A percentile compares a stretch with the other conserved stretches of the same genome.
Evolutionary conservation across 2,113 vertebrate species (phyloP).

Genomic region (Tragelaphus imberbis): DNA sequence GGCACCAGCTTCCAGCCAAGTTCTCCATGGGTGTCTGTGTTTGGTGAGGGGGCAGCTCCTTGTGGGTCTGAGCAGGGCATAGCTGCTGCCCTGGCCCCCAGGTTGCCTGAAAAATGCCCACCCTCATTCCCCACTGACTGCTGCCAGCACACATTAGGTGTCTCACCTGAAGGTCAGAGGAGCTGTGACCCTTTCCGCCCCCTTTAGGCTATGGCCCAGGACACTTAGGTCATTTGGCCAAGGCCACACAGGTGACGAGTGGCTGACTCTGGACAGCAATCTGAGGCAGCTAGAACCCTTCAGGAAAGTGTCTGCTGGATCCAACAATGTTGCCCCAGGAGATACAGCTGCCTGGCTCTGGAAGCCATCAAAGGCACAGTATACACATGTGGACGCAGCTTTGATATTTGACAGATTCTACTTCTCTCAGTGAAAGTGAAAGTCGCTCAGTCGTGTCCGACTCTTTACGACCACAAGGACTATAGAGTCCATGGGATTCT

Average conservation of each 20-base stretch:
- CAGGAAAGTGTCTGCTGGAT: background rate
- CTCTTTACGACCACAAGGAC: background rate
- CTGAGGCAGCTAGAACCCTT: background rate
- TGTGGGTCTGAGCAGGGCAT: background rate
- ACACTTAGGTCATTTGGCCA: background rate
- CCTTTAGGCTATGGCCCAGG: background rate
- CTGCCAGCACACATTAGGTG: background rate
- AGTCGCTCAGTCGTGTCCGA: background rate
- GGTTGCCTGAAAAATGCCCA: background rate
- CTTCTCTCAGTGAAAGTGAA: background rate
- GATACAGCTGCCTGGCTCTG: background rate
- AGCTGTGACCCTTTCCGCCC: background rate
- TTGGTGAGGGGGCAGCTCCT: background rate
- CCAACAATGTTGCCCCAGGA: background rate
- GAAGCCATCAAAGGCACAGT: background rate
- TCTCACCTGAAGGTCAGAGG: background rate
- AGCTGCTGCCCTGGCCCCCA: background rate
- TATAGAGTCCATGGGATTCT: background rate
- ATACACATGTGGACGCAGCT: background rate
- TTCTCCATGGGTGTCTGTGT: background rate
- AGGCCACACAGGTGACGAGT: background rate
- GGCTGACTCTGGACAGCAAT: background rate
- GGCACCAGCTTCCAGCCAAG: background rate
- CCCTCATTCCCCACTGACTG: background rate
- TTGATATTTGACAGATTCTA: background rate